Evolutionary conservation across 2,888 invertebrate species (phyloP).

Genomic region (Chrysomela aeneicollis): DNA sequence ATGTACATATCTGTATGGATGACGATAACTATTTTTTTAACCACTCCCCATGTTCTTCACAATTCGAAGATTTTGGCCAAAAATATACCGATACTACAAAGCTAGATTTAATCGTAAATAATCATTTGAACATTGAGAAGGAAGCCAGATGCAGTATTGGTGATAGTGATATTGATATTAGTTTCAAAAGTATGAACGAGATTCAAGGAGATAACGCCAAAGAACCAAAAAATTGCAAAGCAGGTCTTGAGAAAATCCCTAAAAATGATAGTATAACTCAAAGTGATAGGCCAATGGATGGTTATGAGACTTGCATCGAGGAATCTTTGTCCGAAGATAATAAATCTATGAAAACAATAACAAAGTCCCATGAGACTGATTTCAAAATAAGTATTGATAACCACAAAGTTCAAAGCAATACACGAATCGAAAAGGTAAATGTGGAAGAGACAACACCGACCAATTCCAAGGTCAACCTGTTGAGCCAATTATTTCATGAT

Average conservation of each 20-base stretch:
- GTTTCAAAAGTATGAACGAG: slow-evolving; percentile 54
- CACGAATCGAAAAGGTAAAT: slow-evolving; percentile 30
- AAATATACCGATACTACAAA: slow-evolving; percentile 33
- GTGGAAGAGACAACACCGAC: slow-evolving; percentile 52
- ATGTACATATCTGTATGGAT: slow-evolving; percentile 70
- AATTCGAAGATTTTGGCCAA: slow-evolving; percentile 52
- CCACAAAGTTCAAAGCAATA: slow-evolving; percentile 37
- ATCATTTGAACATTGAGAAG: slow-evolving; percentile 33
- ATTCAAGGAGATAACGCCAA: slow-evolving; percentile 40
- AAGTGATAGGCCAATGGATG: slow-evolving; percentile 54
- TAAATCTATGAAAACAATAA: slow-evolving; percentile 22
- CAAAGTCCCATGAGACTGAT: slow-evolving; percentile 29
- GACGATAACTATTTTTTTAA: slow-evolving; percentile 66
- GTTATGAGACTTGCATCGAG: slow-evolving; percentile 71
- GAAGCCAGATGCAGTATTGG: slow-evolving; percentile 42
- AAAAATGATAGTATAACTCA: slow-evolving; percentile 47
- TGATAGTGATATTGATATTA: slow-evolving; percentile 54
- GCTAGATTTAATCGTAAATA: slow-evolving; percentile 40
- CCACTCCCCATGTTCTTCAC: slow-evolving; percentile 53
- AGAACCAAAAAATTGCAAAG: slow-evolving; percentile 15
- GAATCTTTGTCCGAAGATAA: slow-evolving; percentile 64
- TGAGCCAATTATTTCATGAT: slow-evolving; percentile 40
- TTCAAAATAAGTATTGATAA: slow-evolving; percentile 16
- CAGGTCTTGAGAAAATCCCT: slow-evolving; percentile 33
- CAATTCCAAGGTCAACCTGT: slow-evolving; percentile 49